Percentiles rank a stretch among this genome's conserved stretches.
Conservation (phyloP, 2,797 vertebrate species). For the Phoebastria nigripes region DNA sequence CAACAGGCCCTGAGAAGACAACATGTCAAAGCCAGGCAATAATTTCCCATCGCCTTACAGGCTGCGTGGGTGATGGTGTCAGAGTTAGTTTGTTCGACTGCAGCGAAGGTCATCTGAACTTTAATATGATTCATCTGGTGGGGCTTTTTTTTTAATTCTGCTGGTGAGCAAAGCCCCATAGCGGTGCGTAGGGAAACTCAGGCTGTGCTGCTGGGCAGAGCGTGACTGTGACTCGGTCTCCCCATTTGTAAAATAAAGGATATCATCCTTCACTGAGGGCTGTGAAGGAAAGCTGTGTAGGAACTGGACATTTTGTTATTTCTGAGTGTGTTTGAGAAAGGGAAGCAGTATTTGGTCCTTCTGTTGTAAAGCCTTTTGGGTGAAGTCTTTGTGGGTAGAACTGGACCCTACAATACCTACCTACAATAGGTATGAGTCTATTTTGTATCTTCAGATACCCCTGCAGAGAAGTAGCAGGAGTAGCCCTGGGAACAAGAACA, state of each 20-base stretch:
- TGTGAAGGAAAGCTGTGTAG: not conserved
- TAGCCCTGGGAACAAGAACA: not conserved
- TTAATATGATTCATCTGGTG: not conserved
- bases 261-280: not conserved
- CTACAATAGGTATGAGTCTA: not conserved
- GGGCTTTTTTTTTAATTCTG: not conserved
- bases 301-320: not conserved
- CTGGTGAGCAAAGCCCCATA: not conserved
- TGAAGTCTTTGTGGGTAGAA: not conserved
- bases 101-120: not conserved
- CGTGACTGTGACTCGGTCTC: not conserved
- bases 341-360: not conserved
- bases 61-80: not conserved
- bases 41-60: not conserved
- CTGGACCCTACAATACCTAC: not conserved
- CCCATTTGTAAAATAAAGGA: not conserved
- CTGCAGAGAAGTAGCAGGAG: not conserved
- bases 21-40: not conserved
- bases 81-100: not conserved
- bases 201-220: not conserved
- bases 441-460: not conserved
- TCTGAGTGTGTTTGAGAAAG: not conserved
- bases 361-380: not conserved
- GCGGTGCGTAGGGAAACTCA: not conserved
- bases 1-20: not conserved